A percentile compares a stretch with the other conserved stretches of the same genome.
Conservation (phyloP, 2,113 vertebrate species). For the Scalopus aquaticus region DNA sequence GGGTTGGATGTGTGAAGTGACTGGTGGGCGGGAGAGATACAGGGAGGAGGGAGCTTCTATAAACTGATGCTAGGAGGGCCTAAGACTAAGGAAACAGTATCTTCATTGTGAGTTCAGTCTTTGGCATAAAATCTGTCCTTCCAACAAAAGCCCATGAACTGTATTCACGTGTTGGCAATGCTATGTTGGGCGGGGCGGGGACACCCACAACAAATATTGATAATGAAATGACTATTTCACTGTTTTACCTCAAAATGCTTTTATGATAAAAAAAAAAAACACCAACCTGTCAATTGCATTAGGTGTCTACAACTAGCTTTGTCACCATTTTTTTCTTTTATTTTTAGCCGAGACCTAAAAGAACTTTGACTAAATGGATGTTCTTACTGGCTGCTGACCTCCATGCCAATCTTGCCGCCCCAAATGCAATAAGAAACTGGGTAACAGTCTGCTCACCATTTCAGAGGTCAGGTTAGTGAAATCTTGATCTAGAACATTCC, state of each 20-base stretch:
- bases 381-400: neutral
- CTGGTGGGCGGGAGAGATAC: neutral
- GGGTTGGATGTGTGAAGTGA: neutral
- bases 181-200: neutral
- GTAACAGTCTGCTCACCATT: neutral
- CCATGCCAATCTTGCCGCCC: neutral
- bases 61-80: neutral
- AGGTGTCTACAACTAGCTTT: neutral
- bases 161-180: neutral
- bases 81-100: neutral
- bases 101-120: neutral
- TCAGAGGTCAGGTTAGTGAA: neutral
- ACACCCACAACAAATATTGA: neutral
- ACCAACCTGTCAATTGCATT: neutral
- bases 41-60: neutral
- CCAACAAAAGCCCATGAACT: neutral
- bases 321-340: neutral
- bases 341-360: slow-evolving; percentile 35
- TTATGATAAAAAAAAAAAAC: neutral
- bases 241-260: slow-evolving; percentile 6
- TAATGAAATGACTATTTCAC: neutral
- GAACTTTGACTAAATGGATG: neutral
- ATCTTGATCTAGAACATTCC: neutral
- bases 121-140: neutral
- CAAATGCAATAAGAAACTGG: neutral